Base-by-base conservation (phyloP, 2,113 vertebrate genomes). In the Mohoua ochrocephala region DNA sequence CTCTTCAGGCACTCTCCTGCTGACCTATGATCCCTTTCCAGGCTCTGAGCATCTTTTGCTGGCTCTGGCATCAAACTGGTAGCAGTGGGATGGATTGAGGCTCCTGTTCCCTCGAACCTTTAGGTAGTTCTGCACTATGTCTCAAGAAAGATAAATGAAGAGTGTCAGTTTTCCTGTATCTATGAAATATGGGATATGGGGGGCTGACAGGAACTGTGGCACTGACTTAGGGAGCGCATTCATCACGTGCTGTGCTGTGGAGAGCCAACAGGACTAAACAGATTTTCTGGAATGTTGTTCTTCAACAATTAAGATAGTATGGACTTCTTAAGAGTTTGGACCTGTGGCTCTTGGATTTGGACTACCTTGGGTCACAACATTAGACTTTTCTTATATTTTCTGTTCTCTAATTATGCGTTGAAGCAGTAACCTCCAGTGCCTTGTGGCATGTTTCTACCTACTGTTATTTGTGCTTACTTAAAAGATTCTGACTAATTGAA, bases 81-180 rank as follows among this genome's bases (percentile, higher is more conserved):
- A 49, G 54, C 41, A 54, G 24, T 49, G 30, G 79, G 6, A 35
- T 83, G 61, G 24, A 60, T 15, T 53, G 47, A 83, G 61, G 45
- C 11, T 69, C 17, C 26, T 0, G 0, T 76, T 69, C 12, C 26
- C 26, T 39, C 50, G 13, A 67, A 57, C 4, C 3, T 74, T 39
- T 15, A 44, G 26, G 41, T 65, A 53, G 50, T 63, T 91, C 60
- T 93, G 15, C 5, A 50, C 7, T 9, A 4, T 78, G 21, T 64
- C 73, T 84, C 69, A 80, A 31, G 65, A 44, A 63, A 63, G 31
- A 13, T 5, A 31, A n/a, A 23, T 41, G 4, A 33, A n/a, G 14
- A 28, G 2, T 20, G 10, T 39, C 13, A 22, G 11, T 60, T 61
- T 78, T 45, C 23, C 21, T 0, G 0, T 24, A 13, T 47, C 16